Percentiles rank a stretch among this genome's conserved stretches.
Evolutionary conservation across 2,113 vertebrate genomes (phyloP).

Genomic region (Felis catus): F.catus_Fca126_mat1.0 CM031429.1:78048501-78049000

Average conservation of each 20-base stretch:
- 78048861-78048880: background rate
- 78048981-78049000: too few species aligned
- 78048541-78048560: background rate
- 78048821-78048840: background rate
- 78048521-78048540: background rate
- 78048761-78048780: background rate
- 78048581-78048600: background rate
- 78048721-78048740: background rate
- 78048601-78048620: background rate
- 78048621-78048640: background rate
- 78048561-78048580: background rate
- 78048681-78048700: background rate
- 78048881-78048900: background rate
- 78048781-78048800: background rate
- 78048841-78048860: background rate
- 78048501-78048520: background rate
- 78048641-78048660: background rate
- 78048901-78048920: too few species aligned
- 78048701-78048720: background rate
- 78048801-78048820: background rate
- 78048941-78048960: too few species aligned
- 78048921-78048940: too few species aligned
- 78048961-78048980: too few species aligned
- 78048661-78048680: background rate
- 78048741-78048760: background rate